phyloP scores from a whole-genome alignment of 1,140 invertebrate species.

The Hetaerina americana region DNA sequence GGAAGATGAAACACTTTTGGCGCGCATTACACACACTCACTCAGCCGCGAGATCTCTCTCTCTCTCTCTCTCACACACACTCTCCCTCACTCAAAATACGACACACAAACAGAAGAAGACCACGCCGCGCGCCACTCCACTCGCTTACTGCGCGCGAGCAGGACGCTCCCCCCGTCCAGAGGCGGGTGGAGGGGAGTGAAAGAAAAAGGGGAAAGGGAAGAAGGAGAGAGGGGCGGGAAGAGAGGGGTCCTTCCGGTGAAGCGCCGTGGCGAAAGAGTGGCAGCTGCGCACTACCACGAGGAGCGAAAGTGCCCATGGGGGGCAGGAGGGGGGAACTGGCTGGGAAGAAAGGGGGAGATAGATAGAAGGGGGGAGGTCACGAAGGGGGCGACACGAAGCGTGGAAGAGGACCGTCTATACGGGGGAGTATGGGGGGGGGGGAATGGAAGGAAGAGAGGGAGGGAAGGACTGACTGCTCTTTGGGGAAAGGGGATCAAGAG shows the following conservation, averaged over 20 bases:
- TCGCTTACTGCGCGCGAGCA: constrained; percentile 22
- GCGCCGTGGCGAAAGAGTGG: not conserved
- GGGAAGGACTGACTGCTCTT: too few relatives aligned
- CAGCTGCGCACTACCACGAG: not conserved
- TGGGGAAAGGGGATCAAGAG: too few relatives aligned
- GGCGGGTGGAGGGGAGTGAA: too few relatives aligned
- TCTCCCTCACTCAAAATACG: too few relatives aligned
- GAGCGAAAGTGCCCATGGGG: not conserved
- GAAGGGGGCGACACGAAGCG: too few relatives aligned
- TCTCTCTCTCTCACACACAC: too few relatives aligned
- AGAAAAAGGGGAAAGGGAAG: constrained; percentile 7
- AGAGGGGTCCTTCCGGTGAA: not conserved
- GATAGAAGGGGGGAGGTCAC: too few relatives aligned
- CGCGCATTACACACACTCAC: constrained; percentile 2
- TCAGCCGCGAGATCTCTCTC: constrained; percentile 4
- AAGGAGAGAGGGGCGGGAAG: not conserved
- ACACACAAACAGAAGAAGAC: too few relatives aligned
- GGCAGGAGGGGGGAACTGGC: not conserved
- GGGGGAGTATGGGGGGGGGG: not conserved
- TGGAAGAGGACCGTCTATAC: too few relatives aligned
- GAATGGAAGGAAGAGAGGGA: too few relatives aligned
- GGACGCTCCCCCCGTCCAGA: not conserved
- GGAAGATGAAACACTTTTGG: not conserved
- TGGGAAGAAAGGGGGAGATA: not conserved
- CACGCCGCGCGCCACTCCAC: too few relatives aligned